Evolutionary conservation across 2,113 vertebrate species (phyloP), one percentile per base, ranked within the genome.

Genomic region (Octodon degus): DNA sequence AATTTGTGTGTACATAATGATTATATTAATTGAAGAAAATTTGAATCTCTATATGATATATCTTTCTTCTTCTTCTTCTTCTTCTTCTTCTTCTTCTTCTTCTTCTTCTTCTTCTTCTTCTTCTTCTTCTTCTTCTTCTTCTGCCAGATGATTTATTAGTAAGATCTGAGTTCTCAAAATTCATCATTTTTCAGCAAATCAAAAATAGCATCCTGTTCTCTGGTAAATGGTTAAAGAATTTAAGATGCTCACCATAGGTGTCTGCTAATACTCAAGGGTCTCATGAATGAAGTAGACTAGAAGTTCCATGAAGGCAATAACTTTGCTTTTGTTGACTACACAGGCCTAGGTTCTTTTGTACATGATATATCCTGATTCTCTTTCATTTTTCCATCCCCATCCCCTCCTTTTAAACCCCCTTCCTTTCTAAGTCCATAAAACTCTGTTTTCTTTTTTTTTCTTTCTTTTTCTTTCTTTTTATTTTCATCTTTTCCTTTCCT

Each of bases 171-270:
- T 92, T 92, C 34, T 82, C 27, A 86, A 86, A 60, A 65, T 80
- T 43, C 68, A 68, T 76, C 5, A 16, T 8, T 80, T 76, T 94
- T 90, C 37, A 94, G 76, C 58, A 88, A 84, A 90, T 92, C 40
- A 93, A 85, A 80, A 76, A 74, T 50, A 47, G 5, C 67, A n/a
- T n/a, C 68, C 43, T 94, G 34, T 89, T 20, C 67, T 70, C 79
- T 91, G n/a, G 65, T 68, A 88, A 81, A 81, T 47, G 37, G 43
- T 7, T 70, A 67, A 60, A 81, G 22, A 65, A 90, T 80, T 53
- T 58, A 30, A 84, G 58, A 30, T 43, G 50, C 17, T 68, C 76
- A 19, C 7, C 30, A 20, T 47, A 34, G 22, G 24, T 32, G 20
- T 93, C 16, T 90, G 37, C 67, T 72, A 27, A 60, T 50, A 63